phyloP scores from a whole-genome alignment of 2,888 invertebrate genomes.

The Thysanoteuthis rhombus region DNA sequence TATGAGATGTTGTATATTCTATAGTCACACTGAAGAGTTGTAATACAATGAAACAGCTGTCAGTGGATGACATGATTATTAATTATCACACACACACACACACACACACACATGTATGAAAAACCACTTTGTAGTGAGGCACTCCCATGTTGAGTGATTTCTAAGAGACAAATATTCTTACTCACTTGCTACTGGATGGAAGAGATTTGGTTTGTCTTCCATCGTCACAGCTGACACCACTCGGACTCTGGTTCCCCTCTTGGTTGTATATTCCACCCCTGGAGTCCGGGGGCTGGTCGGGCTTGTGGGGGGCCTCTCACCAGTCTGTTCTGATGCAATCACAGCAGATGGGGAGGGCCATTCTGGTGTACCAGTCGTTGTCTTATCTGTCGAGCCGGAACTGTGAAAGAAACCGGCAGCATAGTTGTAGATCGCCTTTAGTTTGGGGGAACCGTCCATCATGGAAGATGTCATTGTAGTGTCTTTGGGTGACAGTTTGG shows the following conservation, averaged over 20 bases:
- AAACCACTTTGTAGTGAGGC: background rate
- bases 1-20: no score
- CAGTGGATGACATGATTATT: no score
- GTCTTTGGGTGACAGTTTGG: slow-evolving; percentile 23
- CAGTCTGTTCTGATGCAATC: slow-evolving; percentile 36
- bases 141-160: background rate
- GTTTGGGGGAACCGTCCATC: slow-evolving; percentile 31
- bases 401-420: slow-evolving; percentile 86
- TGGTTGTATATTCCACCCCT: slow-evolving; percentile 27
- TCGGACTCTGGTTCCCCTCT: slow-evolving; percentile 23
- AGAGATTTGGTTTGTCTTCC: slow-evolving; percentile 89
- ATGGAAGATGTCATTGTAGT: slow-evolving; percentile 16
- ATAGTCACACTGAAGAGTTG: no score
- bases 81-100: no score
- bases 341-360: slow-evolving; percentile 28
- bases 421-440: slow-evolving; percentile 84
- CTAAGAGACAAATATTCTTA: slow-evolving; percentile 29
- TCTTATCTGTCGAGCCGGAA: slow-evolving; percentile 35
- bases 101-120: background rate
- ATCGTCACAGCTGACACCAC: slow-evolving; percentile 59
- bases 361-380: slow-evolving; percentile 34
- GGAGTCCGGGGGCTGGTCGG: slow-evolving; percentile 27
- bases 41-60: no score
- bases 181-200: slow-evolving; percentile 84
- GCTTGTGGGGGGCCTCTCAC: background rate